Percentiles rank a stretch among this genome's conserved stretches.
Evolutionary conservation across 2,888 invertebrate species (phyloP).

Genomic region (Thumatha senex): DNA sequence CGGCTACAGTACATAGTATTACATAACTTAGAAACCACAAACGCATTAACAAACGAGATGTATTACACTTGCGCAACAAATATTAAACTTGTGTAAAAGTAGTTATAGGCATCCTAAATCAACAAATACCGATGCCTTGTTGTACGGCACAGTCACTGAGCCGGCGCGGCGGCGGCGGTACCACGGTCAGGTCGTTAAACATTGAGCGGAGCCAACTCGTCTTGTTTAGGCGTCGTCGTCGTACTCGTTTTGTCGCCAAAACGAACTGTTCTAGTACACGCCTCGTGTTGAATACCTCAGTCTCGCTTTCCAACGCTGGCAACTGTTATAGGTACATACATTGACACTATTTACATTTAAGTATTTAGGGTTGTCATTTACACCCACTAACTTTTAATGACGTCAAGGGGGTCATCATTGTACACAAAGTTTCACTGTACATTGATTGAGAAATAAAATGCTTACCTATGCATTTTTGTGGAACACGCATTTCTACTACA

Average conservation of each 20-base stretch:
- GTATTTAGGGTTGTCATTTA: too few species aligned
- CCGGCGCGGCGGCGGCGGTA: conserved; percentile 2
- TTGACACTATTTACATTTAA: not conserved
- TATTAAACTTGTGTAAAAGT: conserved; percentile 1
- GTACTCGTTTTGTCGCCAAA: conserved; percentile 11
- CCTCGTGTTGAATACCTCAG: conserved; percentile 9
- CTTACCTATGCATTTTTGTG: conserved; percentile 1
- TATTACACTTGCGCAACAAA: conserved; percentile 3
- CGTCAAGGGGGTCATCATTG: not conserved
- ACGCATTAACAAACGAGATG: too few species aligned
- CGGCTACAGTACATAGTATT: too few species aligned
- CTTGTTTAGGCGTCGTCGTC: conserved; percentile 1
- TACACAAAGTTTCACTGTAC: not conserved
- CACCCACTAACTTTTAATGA: too few species aligned
- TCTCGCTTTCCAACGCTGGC: conserved; percentile 6
- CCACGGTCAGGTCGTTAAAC: too few species aligned
- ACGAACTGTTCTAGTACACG: conserved; percentile 2
- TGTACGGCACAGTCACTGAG: not conserved
- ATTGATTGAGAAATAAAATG: not conserved
- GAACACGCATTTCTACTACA: not conserved
- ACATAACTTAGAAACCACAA: too few species aligned
- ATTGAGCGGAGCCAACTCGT: too few species aligned
- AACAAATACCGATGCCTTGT: not conserved
- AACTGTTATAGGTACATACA: not conserved
- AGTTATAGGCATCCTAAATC: conserved; percentile 1